Conservation (phyloP, 2,113 vertebrate species). For the Notiomystis cincta region DNA sequence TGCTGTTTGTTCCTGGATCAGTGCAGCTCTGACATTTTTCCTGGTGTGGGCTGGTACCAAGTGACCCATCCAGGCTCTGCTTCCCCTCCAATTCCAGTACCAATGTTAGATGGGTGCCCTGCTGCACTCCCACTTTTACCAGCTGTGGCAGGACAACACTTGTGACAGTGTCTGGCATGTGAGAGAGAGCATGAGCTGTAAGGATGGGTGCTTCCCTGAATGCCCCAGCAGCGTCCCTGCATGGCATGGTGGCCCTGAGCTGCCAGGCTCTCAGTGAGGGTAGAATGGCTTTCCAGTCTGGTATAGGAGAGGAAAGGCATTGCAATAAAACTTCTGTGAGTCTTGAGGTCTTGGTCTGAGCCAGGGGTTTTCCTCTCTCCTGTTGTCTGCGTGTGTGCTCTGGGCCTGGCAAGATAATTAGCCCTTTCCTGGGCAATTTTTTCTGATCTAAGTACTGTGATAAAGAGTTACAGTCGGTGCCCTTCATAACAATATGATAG, state of each 20-base stretch:
- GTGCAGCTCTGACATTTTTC: neutral
- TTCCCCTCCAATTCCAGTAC: rapidly evolving
- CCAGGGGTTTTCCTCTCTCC: neutral
- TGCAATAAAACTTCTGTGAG: neutral
- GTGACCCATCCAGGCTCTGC: neutral
- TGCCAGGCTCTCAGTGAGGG: neutral
- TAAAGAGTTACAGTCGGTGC: neutral
- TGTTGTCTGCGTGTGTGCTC: neutral
- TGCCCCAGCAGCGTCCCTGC: rapidly evolving
- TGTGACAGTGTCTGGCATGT: rapidly evolving
- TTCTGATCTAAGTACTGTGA: neutral
- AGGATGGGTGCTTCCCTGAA: neutral
- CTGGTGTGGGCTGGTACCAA: neutral
- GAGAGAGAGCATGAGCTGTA: neutral
- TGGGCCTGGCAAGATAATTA: neutral
- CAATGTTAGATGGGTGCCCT: neutral
- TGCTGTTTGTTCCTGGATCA: neutral
- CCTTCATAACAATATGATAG: neutral
- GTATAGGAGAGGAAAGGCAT: neutral
- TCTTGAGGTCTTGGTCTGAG: neutral
- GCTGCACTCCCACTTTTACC: neutral
- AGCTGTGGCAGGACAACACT: neutral
- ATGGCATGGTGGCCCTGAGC: no score
- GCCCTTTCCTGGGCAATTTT: neutral
- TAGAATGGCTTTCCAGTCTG: neutral